These are phyloP conservation scores for Aselliscus stoliczkanus DNA, from an alignment of 2,797 vertebrate genomes.

Conservation along the genomic window DNA sequence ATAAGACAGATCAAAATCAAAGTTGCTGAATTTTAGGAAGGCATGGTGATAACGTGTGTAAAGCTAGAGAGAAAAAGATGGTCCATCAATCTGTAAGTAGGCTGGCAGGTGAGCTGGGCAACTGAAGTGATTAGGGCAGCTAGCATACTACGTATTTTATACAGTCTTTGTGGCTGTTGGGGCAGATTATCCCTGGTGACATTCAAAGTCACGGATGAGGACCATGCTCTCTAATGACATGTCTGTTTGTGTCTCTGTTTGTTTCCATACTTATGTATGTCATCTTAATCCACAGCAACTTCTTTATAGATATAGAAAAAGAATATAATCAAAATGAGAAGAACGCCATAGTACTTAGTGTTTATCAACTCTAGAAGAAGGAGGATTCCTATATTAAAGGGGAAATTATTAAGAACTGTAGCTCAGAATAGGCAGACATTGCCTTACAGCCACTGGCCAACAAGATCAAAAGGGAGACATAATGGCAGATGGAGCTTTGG, in stretches of 20 bases:
- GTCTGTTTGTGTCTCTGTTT: not conserved
- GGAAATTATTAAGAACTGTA: not conserved
- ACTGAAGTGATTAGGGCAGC: not conserved
- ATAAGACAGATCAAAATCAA: not conserved
- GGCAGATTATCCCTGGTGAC: not conserved
- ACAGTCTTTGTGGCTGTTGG: rapidly evolving
- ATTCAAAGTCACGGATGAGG: not conserved
- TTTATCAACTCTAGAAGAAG: not conserved
- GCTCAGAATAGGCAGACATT: not conserved
- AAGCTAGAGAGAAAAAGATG: not conserved
- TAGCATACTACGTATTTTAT: not conserved
- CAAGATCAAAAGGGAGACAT: not conserved
- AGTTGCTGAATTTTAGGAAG: not conserved
- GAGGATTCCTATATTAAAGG: not conserved
- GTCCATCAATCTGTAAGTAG: too few species aligned
- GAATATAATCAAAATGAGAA: not conserved
- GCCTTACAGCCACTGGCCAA: not conserved
- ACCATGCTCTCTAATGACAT: not conserved
- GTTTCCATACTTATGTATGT: not conserved
- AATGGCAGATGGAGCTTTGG: not conserved
- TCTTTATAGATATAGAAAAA: not conserved
- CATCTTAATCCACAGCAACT: not conserved
- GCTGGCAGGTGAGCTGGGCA: not conserved
- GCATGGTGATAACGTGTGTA: not conserved
- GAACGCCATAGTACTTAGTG: not conserved